A percentile compares a stretch with the other conserved stretches of the same genome.
These are phyloP conservation scores for Sciurus carolinensis DNA, from an alignment of 2,797 vertebrate species.

Conservation along the genomic window DNA sequence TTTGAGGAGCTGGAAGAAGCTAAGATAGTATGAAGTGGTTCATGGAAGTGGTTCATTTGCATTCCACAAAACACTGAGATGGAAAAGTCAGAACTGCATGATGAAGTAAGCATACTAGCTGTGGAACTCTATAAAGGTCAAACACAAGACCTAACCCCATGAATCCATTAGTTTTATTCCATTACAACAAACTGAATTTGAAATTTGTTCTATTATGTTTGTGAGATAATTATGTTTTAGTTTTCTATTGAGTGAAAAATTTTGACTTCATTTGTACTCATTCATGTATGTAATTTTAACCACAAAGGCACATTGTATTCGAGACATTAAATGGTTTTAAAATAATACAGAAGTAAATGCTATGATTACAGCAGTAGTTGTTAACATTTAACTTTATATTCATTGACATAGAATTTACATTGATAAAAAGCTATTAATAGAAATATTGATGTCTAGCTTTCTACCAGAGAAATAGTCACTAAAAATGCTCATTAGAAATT, in stretches of 20 bases:
- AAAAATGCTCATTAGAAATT: background rate
- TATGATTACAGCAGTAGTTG: conserved; percentile 51
- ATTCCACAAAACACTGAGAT: background rate
- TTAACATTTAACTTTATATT: conserved; percentile 63
- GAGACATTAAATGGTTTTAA: conserved; percentile 67
- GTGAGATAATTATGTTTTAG: background rate
- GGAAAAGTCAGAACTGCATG: background rate
- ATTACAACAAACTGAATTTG: background rate
- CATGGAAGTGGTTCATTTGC: background rate
- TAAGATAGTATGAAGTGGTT: background rate
- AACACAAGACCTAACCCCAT: background rate
- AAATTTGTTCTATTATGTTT: background rate
- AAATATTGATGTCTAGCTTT: background rate
- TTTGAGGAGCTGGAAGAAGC: background rate
- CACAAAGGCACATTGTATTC: conserved; percentile 31
- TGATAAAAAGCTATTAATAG: background rate
- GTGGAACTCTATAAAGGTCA: background rate
- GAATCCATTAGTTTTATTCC: background rate
- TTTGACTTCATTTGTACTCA: conserved; percentile 55
- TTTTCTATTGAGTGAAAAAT: background rate
- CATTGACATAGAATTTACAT: conserved; percentile 2
- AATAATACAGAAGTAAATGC: conserved; percentile 64
- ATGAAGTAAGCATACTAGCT: background rate
- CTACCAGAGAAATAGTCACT: background rate
- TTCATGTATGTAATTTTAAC: conserved; percentile 77